Conservation (phyloP, 2,113 vertebrate genomes). For the Prunella himalayana region DNA sequence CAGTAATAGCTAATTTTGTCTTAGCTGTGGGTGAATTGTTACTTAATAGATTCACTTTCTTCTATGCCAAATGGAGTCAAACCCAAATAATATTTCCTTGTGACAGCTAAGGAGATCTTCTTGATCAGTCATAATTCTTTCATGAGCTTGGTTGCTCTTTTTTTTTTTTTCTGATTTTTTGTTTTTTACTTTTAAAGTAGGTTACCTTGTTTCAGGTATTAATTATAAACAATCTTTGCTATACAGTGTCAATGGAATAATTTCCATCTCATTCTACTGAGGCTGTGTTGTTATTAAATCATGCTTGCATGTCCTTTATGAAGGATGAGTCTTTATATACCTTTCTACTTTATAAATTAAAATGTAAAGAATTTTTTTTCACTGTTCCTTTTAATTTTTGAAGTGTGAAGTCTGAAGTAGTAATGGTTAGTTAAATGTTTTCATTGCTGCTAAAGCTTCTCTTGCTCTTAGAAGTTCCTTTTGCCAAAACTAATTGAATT, state of each 20-base stretch:
- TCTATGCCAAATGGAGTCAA: background rate
- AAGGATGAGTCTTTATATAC: background rate
- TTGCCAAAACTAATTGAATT: background rate
- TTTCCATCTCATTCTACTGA: background rate
- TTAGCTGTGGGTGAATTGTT: background rate
- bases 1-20: background rate
- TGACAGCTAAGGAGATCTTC: background rate
- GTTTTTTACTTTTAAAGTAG: background rate
- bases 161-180: background rate
- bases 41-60: background rate
- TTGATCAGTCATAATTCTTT: background rate
- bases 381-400: background rate
- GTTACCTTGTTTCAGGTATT: background rate
- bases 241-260: background rate
- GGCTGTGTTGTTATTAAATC: background rate
- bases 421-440: background rate
- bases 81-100: background rate
- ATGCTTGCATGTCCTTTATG: background rate
- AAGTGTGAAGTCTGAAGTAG: background rate
- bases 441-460: background rate
- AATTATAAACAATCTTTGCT: background rate
- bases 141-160: background rate
- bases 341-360: background rate
- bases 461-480: background rate
- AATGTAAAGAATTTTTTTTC: background rate